These are phyloP conservation scores for Ochropleura leucogaster DNA, from an alignment of 2,888 invertebrate genomes.

Conservation along the genomic window DNA sequence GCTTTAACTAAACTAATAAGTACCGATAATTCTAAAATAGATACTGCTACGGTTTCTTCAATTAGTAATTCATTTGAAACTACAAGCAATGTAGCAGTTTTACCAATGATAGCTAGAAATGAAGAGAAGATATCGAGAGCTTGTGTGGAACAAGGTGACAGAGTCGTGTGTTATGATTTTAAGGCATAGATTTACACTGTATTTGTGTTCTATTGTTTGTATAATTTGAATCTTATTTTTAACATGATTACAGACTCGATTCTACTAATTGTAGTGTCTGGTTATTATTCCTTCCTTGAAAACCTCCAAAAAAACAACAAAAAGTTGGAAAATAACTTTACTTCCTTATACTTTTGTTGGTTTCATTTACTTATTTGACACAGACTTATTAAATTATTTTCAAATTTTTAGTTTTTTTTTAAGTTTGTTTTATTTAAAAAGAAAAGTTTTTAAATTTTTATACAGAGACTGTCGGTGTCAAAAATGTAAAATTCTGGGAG, in stretches of 20 bases:
- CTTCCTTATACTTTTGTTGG: too few relatives aligned
- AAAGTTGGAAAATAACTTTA: too few relatives aligned
- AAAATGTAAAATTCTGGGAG: too few relatives aligned
- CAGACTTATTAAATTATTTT: too few relatives aligned
- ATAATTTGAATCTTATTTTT: not conserved
- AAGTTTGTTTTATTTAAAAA: too few relatives aligned
- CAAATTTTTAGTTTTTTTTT: too few relatives aligned
- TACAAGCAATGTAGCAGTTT: not conserved
- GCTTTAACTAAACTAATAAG: conserved; percentile 7
- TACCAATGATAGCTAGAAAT: conserved; percentile 5
- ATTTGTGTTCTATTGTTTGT: not conserved
- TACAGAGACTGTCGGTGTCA: too few relatives aligned
- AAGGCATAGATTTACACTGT: conserved; percentile 11
- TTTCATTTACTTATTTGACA: too few relatives aligned
- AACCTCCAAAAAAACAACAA: too few relatives aligned
- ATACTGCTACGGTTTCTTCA: not conserved
- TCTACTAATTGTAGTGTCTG: not conserved
- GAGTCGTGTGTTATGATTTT: conserved; percentile 75
- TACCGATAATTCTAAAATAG: not conserved
- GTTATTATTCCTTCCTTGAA: not conserved
- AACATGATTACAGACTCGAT: not conserved
- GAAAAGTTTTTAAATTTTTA: too few relatives aligned
- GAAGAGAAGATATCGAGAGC: conserved; percentile 32
- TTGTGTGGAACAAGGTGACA: conserved; percentile 76
- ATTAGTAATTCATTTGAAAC: not conserved